Base-by-base conservation (phyloP, 2,888 invertebrate species). In the Parnassius mnemosyne region DNA sequence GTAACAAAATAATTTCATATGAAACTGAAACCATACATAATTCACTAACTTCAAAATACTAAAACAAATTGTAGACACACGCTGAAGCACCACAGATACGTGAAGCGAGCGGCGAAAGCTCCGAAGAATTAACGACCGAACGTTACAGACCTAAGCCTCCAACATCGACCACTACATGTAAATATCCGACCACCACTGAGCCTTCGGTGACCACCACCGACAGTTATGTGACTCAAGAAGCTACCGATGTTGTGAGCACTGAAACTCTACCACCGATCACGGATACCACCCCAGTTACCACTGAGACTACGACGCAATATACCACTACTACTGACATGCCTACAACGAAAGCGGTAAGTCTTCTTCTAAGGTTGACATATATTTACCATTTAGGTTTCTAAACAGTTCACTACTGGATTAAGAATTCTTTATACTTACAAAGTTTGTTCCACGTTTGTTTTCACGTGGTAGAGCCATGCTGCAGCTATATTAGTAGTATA, bases 91-190 rank as follows among this genome's bases (percentile, higher is more conserved):
- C 34, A n/a, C 47, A 58, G 9, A 50, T 53, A 43, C 61, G 46
- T n/a, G 60, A 68, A 16, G 50, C 13, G n/a, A 65, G 25, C 42
- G 55, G 54, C 54, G 68, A 68, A 3, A 73, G 71, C 61, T 72
- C 70, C 12, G 73, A 74, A 41, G 74, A 74, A 53, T 47, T 20
- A 20, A 20, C 54, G 1, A 59, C 59, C 9, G 59, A 59, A 47
- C n/a, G 13, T 13, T 10, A 13, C 11, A 53, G 20, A 34, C 59
- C 65, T 12, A 20, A 10, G 3, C 47, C 55, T n/a, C 25, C 53
- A 3, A 10, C 16, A 12, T 1, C 34, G 12, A 20, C 43, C 3
- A 16, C 54, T 9, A 34, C 42, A n/a, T 62, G 13, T 9, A 12
- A 49, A 9, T n/a, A 49, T 13, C 63, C 42, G 11, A 42, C 34